Conservation (phyloP, 2,888 invertebrate species). For the Melinopterus prodromus region DNA sequence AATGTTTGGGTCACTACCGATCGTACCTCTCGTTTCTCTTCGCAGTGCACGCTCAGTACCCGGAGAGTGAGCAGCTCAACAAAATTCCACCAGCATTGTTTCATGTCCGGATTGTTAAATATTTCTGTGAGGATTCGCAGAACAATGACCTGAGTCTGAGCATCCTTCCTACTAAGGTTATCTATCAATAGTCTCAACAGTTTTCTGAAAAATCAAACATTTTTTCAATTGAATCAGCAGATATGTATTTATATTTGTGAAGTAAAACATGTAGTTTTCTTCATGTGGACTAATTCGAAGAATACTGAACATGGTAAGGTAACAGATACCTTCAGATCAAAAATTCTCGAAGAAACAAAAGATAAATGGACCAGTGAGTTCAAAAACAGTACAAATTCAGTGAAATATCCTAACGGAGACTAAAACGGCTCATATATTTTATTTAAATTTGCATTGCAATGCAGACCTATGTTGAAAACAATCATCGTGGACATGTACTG, state of each 20-base stretch:
- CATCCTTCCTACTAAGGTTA: conserved; percentile 69
- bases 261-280: background rate
- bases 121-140: conserved; percentile 86
- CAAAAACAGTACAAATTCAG: too few species aligned
- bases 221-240: conserved; percentile 10
- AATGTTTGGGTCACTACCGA: background rate
- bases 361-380: too few species aligned
- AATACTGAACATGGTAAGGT: too few species aligned
- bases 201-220: conserved; percentile 60
- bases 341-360: too few species aligned
- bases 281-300: too few species aligned
- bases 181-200: conserved; percentile 81
- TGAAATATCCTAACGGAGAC: too few species aligned
- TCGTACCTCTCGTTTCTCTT: conserved; percentile 70
- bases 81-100: conserved; percentile 85
- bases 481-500: too few species aligned
- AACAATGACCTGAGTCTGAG: conserved; percentile 77
- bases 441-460: too few species aligned
- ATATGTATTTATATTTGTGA: background rate
- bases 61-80: conserved; percentile 90
- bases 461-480: too few species aligned
- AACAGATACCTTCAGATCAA: too few species aligned
- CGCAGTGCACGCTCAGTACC: conserved; percentile 86
- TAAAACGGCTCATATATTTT: too few species aligned
- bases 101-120: conserved; percentile 78